A percentile compares a stretch with the other conserved stretches of the same genome.
These are phyloP conservation scores for Tinea pellionella DNA, from an alignment of 2,888 invertebrate species.

Conservation along the genomic window DNA sequence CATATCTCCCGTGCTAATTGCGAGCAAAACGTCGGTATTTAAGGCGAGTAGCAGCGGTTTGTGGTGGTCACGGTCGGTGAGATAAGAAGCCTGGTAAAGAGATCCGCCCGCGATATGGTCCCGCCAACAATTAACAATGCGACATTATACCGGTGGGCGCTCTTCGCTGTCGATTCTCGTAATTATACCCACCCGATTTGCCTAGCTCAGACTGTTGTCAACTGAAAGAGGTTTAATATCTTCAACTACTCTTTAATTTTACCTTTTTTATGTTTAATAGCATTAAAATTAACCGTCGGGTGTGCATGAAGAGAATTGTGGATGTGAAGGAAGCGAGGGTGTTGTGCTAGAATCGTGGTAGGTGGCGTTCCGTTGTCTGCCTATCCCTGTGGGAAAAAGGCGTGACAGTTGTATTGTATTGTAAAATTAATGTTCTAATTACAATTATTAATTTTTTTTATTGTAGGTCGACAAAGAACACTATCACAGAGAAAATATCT, in stretches of 20 bases:
- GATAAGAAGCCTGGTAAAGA: conserved; percentile 35
- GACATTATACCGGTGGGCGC: conserved; percentile 52
- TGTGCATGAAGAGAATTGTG: too few species aligned
- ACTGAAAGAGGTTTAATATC: neutral
- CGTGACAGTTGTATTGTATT: too few species aligned
- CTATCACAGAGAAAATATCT: too few species aligned
- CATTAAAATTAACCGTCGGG: too few species aligned
- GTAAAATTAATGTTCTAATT: too few species aligned
- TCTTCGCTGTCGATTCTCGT: conserved; percentile 30
- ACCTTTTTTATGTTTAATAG: neutral
- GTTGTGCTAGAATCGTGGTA: too few species aligned
- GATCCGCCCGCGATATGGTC: conserved; percentile 58
- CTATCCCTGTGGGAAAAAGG: too few species aligned
- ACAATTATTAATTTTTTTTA: too few species aligned
- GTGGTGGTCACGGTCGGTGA: neutral
- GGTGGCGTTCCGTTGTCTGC: too few species aligned
- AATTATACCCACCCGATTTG: conserved; percentile 38
- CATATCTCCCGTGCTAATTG: conserved; percentile 36
- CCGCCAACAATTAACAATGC: conserved; percentile 66
- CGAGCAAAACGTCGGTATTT: conserved; percentile 26
- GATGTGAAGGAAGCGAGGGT: too few species aligned
- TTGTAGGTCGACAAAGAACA: too few species aligned
- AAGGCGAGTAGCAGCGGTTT: conserved; percentile 5
- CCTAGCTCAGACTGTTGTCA: neutral
- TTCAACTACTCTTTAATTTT: neutral